Percentiles rank a stretch among this genome's conserved stretches.
These are phyloP conservation scores for Lypha dubia DNA, from an alignment of 2,888 invertebrate genomes.

Conservation along the genomic window DNA sequence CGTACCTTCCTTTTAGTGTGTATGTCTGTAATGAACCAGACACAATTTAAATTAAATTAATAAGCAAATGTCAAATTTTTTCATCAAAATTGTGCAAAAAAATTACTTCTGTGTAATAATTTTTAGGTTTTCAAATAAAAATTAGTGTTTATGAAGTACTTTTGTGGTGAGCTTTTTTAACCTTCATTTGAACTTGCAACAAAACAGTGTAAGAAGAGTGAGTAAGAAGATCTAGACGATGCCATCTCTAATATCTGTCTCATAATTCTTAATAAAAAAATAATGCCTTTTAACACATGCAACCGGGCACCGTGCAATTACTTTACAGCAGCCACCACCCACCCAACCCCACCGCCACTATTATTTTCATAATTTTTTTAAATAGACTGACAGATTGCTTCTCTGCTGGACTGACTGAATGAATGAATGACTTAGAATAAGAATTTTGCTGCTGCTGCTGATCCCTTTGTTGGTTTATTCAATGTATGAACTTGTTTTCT, in stretches of 20 bases:
- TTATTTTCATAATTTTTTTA: constrained; percentile 19
- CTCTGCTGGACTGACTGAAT: constrained; percentile 3
- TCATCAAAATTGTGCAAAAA: too few species aligned
- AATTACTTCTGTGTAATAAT: too few species aligned
- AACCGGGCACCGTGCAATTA: constrained; percentile 38
- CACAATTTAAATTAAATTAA: too few species aligned
- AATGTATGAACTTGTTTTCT: constrained; percentile 50
- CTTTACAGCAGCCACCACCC: constrained; percentile 13
- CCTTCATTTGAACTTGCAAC: too few species aligned
- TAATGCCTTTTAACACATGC: constrained; percentile 40
- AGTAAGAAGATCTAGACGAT: not conserved
- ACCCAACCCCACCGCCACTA: too few species aligned
- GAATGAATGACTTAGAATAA: not conserved
- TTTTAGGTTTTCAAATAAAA: too few species aligned
- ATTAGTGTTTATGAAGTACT: too few species aligned
- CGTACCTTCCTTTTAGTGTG: too few species aligned
- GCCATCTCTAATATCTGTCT: constrained; percentile 33
- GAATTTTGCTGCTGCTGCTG: not conserved
- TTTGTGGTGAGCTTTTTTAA: too few species aligned
- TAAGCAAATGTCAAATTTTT: too few species aligned
- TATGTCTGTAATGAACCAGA: too few species aligned
- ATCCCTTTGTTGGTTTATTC: constrained; percentile 24
- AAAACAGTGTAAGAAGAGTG: too few species aligned
- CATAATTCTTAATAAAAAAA: constrained; percentile 52
- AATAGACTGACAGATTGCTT: constrained; percentile 39